Evolutionary conservation across 2,888 invertebrate genomes (phyloP).

Genomic region (Catocala nupta): DNA sequence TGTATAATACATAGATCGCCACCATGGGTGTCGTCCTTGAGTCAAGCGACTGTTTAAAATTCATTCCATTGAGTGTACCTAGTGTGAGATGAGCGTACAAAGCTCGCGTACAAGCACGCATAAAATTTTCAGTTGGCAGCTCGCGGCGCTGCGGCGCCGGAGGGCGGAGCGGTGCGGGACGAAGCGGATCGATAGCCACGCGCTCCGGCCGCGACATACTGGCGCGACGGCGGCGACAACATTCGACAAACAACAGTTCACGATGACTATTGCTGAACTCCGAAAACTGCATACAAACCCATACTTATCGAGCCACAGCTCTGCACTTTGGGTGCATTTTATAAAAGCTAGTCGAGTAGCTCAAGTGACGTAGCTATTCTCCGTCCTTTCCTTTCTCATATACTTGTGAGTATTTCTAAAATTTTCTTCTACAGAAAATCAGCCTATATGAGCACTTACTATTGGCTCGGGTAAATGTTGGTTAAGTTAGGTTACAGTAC

Average conservation of each 20-base stretch:
- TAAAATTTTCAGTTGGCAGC: conserved; percentile 31
- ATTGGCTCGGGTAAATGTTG: too few species aligned
- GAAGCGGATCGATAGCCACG: conserved; percentile 29
- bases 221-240: conserved; percentile 1
- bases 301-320: too few species aligned
- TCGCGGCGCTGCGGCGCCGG: conserved; percentile 22
- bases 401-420: too few species aligned
- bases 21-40: conserved; percentile 2
- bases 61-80: conserved; percentile 3
- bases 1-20: conserved; percentile 3
- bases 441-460: too few species aligned
- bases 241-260: neutral
- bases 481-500: too few species aligned
- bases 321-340: too few species aligned
- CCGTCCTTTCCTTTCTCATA: too few species aligned
- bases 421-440: too few species aligned
- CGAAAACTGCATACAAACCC: too few species aligned
- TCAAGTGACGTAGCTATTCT: too few species aligned
- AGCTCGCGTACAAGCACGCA: conserved; percentile 19
- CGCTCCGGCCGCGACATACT: conserved; percentile 2
- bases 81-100: conserved; percentile 15
- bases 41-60: neutral
- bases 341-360: too few species aligned
- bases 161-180: conserved; percentile 29
- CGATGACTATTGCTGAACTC: too few species aligned